Evolutionary conservation across 2,797 vertebrate species (phyloP).

Genomic region (Leuciscus waleckii): DNA sequence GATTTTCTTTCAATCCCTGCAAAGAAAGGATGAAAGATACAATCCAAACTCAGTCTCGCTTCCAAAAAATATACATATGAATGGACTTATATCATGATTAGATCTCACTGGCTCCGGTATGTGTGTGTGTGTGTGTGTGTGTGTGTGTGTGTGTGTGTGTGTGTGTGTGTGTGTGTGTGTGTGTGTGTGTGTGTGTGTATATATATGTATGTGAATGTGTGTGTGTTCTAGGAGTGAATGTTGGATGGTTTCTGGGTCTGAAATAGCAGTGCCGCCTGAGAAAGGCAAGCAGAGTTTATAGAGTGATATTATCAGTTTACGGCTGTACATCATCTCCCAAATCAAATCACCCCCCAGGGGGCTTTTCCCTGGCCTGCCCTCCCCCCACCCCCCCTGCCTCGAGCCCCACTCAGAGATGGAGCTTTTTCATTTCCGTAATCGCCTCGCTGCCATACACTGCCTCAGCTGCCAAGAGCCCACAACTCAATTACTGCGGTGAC

Average conservation of each 20-base stretch:
- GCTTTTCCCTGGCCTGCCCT: slow-evolving; percentile 26
- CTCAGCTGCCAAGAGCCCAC: slow-evolving; percentile 54
- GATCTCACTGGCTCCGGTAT: slow-evolving; percentile 39
- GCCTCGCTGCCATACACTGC: slow-evolving; percentile 42
- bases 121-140: slow-evolving; percentile 9
- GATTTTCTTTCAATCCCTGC: slow-evolving; percentile 28
- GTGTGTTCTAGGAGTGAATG: slow-evolving; percentile 19
- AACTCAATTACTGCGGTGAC: slow-evolving; percentile 57
- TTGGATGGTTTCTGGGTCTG: slow-evolving; percentile 13
- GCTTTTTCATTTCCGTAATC: slow-evolving; percentile 62
- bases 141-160: slow-evolving; percentile 11
- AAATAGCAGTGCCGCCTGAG: slow-evolving; percentile 20
- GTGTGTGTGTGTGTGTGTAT: slow-evolving; percentile 2
- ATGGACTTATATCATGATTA: slow-evolving; percentile 49
- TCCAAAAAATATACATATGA: slow-evolving; percentile 55
- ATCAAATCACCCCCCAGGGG: slow-evolving; percentile 58
- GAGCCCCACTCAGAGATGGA: slow-evolving; percentile 48
- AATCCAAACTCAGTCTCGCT: slow-evolving; percentile 22
- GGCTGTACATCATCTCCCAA: slow-evolving; percentile 61
- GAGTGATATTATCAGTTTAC: slow-evolving; percentile 58
- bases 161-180: background rate
- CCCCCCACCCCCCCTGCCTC: background rate
- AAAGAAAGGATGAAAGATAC: slow-evolving; percentile 16
- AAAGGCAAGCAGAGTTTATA: slow-evolving; percentile 48
- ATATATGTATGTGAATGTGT: background rate